Evolutionary conservation across 2,888 invertebrate genomes (phyloP), one percentile per base, ranked within the genome.

Genomic region (Euzetes globulus): DNA sequence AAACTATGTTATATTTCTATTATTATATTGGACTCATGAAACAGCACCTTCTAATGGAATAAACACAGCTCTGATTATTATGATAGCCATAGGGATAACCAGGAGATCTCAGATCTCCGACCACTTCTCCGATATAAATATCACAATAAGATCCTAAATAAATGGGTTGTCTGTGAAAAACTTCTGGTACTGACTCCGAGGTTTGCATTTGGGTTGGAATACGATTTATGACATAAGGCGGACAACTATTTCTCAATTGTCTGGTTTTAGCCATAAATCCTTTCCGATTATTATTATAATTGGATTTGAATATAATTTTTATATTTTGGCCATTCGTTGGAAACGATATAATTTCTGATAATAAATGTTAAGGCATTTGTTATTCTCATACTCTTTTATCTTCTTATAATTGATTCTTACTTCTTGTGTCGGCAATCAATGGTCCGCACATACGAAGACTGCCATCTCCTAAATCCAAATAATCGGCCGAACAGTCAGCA

Each of bases 251-350:
- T 7, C 76, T 76, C 22, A 79, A 50, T 60, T 79, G 79, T 15
- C 75, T 78, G 19, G 78, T 41, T 47, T 78, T 76, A 1, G 78
- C 75, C 76, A 78, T 77, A 70, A 79, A 79, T 27, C 79, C 79
- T 47, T 78, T 78, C 3, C 75, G 33, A 1, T 71, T 75, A 19
- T 45, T 73, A 27, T 76, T 71, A 7, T 71, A 71, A 58, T 78
- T 77, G 17, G 75, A 77, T 37, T 76, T 72, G 72, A 78, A 78
- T 47, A 73, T 72, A 15, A 78, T 60, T 1, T 76, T 77, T 72
- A 78, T 76, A 4, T 76, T 77, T 29, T 75, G 74, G 6, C 74
- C 71, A 22, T 63, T 63, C 27, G 29, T 33, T 33, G 33, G 33
- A 37, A 63, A 63, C 13, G 37, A 33, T 37, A 63, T 19, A n/a